Percentiles rank a stretch among this genome's conserved stretches.
Conservation (phyloP, 2,888 invertebrate genomes). For the Pinctada fucata region DNA sequence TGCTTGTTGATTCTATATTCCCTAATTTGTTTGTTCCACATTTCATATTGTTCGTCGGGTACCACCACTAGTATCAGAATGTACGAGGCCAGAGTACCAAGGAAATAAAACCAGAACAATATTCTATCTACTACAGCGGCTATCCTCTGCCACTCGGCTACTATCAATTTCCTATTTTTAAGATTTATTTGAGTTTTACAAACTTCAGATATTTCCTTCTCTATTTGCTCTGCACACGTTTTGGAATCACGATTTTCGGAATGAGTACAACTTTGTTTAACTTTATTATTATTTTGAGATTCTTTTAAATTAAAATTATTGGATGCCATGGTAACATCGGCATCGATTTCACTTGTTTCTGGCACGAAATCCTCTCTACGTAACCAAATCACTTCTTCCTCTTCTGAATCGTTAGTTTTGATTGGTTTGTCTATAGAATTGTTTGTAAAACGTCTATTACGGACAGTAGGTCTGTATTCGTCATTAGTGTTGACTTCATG, state of each 20-base stretch:
- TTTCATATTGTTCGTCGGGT: conserved; percentile 61
- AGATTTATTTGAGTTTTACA: conserved; percentile 47
- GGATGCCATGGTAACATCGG: conserved; percentile 15
- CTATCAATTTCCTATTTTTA: conserved; percentile 59
- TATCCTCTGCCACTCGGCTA: conserved; percentile 74
- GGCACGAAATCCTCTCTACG: conserved; percentile 49
- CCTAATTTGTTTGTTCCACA: conserved; percentile 41
- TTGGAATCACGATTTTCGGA: background rate
- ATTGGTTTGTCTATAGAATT: background rate
- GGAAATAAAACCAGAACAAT: conserved; percentile 72
- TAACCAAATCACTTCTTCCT: conserved; percentile 52
- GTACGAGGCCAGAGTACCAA: conserved; percentile 70
- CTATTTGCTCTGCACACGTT: background rate
- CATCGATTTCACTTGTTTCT: conserved; percentile 21
- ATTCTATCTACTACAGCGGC: conserved; percentile 72
- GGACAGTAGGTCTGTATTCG: background rate
- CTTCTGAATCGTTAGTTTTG: conserved; percentile 17
- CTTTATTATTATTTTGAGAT: conserved; percentile 8
- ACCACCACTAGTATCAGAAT: conserved; percentile 69
- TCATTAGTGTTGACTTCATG: background rate
- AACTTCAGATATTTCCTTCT: background rate
- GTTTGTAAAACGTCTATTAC: conserved; percentile 17
- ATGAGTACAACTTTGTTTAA: conserved; percentile 3
- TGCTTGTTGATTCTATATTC: background rate
- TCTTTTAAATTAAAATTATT: background rate